Evolutionary conservation across 2,113 vertebrate species (phyloP).

Genomic region (Limnothrissa miodon): DNA sequence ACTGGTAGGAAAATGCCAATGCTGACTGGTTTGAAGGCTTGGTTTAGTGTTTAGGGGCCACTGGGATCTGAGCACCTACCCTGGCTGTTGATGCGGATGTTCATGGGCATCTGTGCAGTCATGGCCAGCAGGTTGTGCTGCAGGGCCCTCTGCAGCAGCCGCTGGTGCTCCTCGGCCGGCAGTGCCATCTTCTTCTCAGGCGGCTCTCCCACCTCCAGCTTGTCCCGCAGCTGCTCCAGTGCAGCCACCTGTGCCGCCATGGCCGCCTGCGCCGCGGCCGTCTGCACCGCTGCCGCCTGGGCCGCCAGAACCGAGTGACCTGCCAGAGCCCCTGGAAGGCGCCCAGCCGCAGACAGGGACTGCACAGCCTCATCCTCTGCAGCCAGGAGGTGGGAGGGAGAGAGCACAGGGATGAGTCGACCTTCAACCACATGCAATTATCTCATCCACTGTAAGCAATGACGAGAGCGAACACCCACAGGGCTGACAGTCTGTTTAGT

Average conservation of each 20-base stretch:
- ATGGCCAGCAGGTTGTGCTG: constrained; percentile 97
- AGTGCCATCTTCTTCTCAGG: constrained; percentile 94
- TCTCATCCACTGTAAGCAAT: too few relatives aligned
- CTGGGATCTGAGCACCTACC: constrained; percentile 61
- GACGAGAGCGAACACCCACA: neutral
- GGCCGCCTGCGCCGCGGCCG: constrained; percentile 75
- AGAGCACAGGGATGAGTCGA: neutral
- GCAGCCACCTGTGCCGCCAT: constrained; percentile 85
- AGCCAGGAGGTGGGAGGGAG: constrained; percentile 24
- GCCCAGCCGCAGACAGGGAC: constrained; percentile 69
- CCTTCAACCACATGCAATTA: neutral
- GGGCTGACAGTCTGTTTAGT: neutral
- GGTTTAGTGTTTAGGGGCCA: too few relatives aligned
- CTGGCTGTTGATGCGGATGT: constrained; percentile 95
- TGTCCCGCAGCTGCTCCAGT: constrained; percentile 93
- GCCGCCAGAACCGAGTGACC: constrained; percentile 81
- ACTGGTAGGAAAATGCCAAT: too few relatives aligned
- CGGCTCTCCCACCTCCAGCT: constrained; percentile 89
- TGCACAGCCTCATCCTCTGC: constrained; percentile 83
- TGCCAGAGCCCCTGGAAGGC: constrained; percentile 73
- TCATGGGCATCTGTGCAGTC: constrained; percentile 95
- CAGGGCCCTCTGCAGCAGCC: constrained; percentile 87
- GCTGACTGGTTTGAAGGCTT: too few relatives aligned
- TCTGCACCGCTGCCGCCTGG: constrained; percentile 77
- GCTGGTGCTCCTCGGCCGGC: constrained; percentile 86